Conservation (phyloP, 2,113 vertebrate species). For the Seriola rivoliana region DNA sequence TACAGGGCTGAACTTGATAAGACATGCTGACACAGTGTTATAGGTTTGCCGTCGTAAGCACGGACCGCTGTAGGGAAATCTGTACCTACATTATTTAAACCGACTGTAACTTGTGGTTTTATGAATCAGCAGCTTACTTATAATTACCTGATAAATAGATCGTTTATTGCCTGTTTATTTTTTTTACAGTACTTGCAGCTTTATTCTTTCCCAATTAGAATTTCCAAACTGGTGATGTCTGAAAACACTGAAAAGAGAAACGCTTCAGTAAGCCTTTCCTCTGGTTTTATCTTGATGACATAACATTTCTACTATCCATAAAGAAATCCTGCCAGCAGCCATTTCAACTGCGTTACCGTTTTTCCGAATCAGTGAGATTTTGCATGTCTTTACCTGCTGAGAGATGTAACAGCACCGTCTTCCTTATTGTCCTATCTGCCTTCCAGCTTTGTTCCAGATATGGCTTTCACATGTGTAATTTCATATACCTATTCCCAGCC, state of each 20-base stretch:
- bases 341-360: not conserved
- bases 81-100: conserved; percentile 40
- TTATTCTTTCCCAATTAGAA: not conserved
- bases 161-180: not conserved
- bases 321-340: not conserved
- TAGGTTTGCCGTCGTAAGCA: conserved; percentile 18
- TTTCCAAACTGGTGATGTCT: not conserved
- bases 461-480: conserved; percentile 13
- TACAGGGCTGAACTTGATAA: conserved; percentile 12
- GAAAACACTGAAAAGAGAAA: not conserved
- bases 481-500: not conserved
- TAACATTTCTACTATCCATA: not conserved
- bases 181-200: not conserved
- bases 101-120: conserved; percentile 36
- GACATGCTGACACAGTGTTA: conserved; percentile 35
- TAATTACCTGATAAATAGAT: conserved; percentile 19
- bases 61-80: conserved; percentile 26
- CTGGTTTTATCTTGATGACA: not conserved
- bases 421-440: not conserved
- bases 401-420: not conserved
- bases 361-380: not conserved
- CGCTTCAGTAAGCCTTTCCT: not conserved
- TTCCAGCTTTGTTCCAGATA: conserved; percentile 9
- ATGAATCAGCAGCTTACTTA: conserved; percentile 45
- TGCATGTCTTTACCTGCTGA: not conserved